phyloP scores from a whole-genome alignment of 2,113 vertebrate genomes.

The Terrapene triunguis region DNA sequence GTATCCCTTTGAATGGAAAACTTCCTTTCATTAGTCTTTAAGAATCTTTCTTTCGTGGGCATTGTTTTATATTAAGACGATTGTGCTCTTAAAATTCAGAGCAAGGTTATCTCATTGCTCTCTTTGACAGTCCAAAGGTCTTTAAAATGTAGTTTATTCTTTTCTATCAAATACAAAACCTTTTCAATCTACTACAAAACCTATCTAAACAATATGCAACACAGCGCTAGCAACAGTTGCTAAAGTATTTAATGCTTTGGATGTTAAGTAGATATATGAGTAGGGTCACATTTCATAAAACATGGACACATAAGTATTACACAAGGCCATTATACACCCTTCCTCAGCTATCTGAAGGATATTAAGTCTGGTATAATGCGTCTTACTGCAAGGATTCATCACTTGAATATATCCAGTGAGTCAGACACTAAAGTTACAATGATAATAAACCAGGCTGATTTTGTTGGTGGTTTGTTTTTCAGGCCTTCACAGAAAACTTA shows the following conservation, averaged over 20 bases:
- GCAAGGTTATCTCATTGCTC: conserved; percentile 29
- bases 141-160: conserved; percentile 46
- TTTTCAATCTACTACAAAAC: conserved; percentile 4
- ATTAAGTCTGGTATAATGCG: background rate
- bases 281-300: background rate
- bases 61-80: conserved; percentile 63
- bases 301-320: background rate
- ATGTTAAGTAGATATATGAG: background rate
- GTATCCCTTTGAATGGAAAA: conserved; percentile 59
- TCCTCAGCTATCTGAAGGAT: background rate
- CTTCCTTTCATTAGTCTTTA: conserved; percentile 52
- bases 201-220: background rate
- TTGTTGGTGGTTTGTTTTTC: background rate
- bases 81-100: conserved; percentile 45
- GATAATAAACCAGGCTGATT: background rate
- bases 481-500: background rate
- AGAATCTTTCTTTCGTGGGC: conserved; percentile 50
- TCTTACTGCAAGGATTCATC: background rate
- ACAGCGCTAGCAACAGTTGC: background rate
- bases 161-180: conserved; percentile 12
- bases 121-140: conserved; percentile 26
- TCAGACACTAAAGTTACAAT: background rate
- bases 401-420: background rate
- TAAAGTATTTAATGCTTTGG: background rate
- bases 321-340: background rate